Conservation (phyloP, 2,113 vertebrate species). For the Erinaceus europaeus region DNA sequence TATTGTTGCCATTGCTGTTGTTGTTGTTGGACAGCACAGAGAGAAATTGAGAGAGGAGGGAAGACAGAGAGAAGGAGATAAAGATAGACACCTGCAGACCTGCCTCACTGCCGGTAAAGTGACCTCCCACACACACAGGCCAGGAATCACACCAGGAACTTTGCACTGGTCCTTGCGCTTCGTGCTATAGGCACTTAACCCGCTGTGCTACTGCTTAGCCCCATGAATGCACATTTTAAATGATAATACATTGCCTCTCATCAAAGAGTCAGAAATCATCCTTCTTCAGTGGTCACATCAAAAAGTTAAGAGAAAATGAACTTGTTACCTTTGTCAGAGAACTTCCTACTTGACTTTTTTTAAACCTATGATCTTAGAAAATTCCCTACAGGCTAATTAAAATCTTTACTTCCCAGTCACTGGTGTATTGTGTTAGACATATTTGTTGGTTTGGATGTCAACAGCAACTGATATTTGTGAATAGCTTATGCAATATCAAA, state of each 20-base stretch:
- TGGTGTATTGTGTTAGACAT: slow-evolving; percentile 78
- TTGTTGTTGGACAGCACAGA: too few relatives aligned
- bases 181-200: too few relatives aligned
- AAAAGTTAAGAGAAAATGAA: slow-evolving; percentile 41
- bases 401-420: slow-evolving; percentile 62
- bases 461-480: slow-evolving; percentile 69
- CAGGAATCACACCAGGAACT: too few relatives aligned
- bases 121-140: too few relatives aligned
- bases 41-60: too few relatives aligned
- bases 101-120: too few relatives aligned
- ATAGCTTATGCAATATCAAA: slow-evolving; percentile 77
- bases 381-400: slow-evolving; percentile 82
- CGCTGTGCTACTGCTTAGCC: too few relatives aligned
- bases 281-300: background rate
- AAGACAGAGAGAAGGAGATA: too few relatives aligned
- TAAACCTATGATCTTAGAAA: slow-evolving; percentile 67
- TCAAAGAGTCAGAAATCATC: background rate
- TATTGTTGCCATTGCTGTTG: too few relatives aligned
- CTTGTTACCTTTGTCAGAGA: slow-evolving; percentile 15
- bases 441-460: slow-evolving; percentile 77
- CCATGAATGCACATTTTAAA: background rate
- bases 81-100: too few relatives aligned
- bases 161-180: too few relatives aligned
- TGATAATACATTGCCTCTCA: background rate
- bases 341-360: slow-evolving; percentile 49